Base-by-base conservation (phyloP, 37 sponge, comb jelly and placozoan species). In the Theonella swinhoei region DNA sequence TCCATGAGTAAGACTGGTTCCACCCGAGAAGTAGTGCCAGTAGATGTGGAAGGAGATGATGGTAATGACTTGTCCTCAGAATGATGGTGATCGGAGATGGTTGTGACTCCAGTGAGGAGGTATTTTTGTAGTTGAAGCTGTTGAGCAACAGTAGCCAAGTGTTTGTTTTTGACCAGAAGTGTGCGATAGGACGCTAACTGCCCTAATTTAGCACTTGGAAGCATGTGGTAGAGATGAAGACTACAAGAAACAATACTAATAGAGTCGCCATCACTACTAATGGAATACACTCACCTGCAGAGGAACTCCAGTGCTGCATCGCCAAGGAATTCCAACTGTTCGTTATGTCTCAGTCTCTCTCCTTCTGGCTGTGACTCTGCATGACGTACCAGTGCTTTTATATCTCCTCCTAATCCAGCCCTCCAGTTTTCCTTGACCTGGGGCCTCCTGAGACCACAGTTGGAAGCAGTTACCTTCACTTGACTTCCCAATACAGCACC, bases 271-370 rank as follows among this genome's bases (percentile, higher is more conserved):
- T 23, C 31, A 32, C 22, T 33, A 19, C 22, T 19, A 19, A 19
- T 25, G 24, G 8, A 67, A 24, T 40, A 23, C 24, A 43, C 77
- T 54, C 47, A 91, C 91, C 91, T 91, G 64, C 77, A 76, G n/a
- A 89, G 69, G 41, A 74, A 94, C 64, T 94, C 91, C 64, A 94
- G 28, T 2, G 89, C 80, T 7, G 94, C 94, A 83, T 94, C 94
- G 29, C 94, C 94, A 0, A 94, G 85, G 47, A 84, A 94, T 58
- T 94, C 94, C 70, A 94, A 62, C 61, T 83, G 66, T 39, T 94
- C 94, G 47, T 90, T 87, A 39, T 90, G 66, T 29, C 75, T 26
- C 20, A 81, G 43, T 37, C 92, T 77, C 19, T 38, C 58, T 4
- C 0, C 23, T 29, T 59, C 4, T 80, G 34, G 38, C 23, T 85